Conservation (phyloP, 2,888 invertebrate genomes). For the Pollenia angustigena region DNA sequence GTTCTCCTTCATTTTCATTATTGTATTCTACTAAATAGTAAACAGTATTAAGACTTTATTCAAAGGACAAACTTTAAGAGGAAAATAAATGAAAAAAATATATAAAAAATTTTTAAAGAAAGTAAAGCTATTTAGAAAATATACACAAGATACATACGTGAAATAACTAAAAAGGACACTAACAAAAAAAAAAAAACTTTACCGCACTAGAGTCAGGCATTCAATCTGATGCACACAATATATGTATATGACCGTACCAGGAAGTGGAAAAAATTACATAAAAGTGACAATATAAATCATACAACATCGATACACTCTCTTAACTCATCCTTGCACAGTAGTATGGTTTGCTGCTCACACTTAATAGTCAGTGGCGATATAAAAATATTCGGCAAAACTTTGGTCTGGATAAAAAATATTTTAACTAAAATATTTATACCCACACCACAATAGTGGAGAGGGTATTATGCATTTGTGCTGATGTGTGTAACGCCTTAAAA, state of each 20-base stretch:
- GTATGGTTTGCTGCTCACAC: neutral
- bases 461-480: too few relatives aligned
- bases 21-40: conserved; percentile 46
- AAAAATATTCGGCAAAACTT: too few relatives aligned
- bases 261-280: neutral
- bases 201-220: conserved; percentile 14
- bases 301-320: neutral
- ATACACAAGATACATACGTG: neutral
- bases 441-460: too few relatives aligned
- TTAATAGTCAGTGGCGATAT: neutral
- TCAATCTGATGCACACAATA: neutral
- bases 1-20: conserved; percentile 35
- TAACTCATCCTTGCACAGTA: neutral
- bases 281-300: conserved; percentile 13
- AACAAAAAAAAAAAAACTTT: conserved; percentile 15
- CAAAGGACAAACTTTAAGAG: conserved; percentile 50
- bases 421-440: too few relatives aligned
- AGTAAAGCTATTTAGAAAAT: conserved; percentile 12
- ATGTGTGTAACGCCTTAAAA: too few relatives aligned
- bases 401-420: too few relatives aligned
- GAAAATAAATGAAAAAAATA: conserved; percentile 29
- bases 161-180: conserved; percentile 27
- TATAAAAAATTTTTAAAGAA: conserved; percentile 8
- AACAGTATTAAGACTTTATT: conserved; percentile 67
- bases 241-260: neutral